Evolutionary conservation across 2,888 invertebrate species (phyloP), one percentile per base, ranked within the genome.

Genomic region (Zaprionus lineosus): DNA sequence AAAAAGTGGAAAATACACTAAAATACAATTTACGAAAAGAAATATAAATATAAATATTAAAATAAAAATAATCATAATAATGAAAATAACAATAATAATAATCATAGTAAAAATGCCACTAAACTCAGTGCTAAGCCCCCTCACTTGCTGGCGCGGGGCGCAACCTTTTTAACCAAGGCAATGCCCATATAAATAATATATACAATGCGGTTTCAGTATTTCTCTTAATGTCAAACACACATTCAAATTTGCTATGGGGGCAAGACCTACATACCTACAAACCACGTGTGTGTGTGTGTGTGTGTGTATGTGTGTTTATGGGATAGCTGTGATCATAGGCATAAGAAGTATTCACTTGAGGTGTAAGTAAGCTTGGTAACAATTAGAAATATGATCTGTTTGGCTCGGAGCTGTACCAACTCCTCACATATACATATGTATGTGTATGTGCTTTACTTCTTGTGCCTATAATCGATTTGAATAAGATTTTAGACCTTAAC

Each of bases 151-250:
- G 24, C 66, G 41, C 66, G 56, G 47, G 64, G 62, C 59, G 57
- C 78, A 72, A 78, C 67, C 69, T 74, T n/a, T n/a, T 82, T 84
- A 60, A 36, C 66, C 67, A 67, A 69, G 64, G 70, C 63, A 67
- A 63, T 64, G 58, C n/a, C n/a, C n/a, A n/a, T 60, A 71, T 67
- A 71, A 62, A 71, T 52, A 67, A 60, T 61, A 33, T 53, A 34
- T 46, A 44, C 60, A 71, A 68, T 69, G 52, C 63, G 62, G 67
- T 74, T 77, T 81, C 63, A 53, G 55, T 66, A 76, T 52, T 64
- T 64, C 69, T 69, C 63, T 72, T 66, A 55, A 69, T 68, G 62
- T 62, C 50, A 68, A 55, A 37, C 50, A 53, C 68, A 60, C n/a
- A 44, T 47, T 61, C 26, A 21, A 21, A 28, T 21, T 26, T 34